Conservation (phyloP, 2,113 vertebrate genomes). For the Donacobius atricapilla region DNA sequence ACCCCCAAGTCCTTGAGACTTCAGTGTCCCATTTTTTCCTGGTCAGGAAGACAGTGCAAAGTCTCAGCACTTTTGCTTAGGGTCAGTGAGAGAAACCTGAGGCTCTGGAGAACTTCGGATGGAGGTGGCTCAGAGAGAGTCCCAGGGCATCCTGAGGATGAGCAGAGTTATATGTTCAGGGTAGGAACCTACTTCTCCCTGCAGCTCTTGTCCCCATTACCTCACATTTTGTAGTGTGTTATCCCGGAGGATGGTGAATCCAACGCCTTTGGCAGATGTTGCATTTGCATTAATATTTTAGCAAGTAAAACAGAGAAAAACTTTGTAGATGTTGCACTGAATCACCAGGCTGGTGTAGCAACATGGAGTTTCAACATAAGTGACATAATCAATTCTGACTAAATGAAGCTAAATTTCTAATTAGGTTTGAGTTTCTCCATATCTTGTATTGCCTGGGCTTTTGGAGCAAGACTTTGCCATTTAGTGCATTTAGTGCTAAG, state of each 20-base stretch:
- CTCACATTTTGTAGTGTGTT: not conserved
- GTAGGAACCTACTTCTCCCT: not conserved
- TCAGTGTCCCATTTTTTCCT: not conserved
- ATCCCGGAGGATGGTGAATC: not conserved
- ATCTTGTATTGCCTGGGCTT: not conserved
- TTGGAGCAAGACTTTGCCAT: not conserved
- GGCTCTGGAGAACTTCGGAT: not conserved
- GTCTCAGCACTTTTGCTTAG: not conserved
- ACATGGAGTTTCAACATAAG: not conserved
- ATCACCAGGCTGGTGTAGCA: not conserved
- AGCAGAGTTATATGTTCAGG: not conserved
- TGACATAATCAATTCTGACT: not conserved
- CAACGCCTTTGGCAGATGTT: not conserved
- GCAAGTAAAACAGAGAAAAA: not conserved
- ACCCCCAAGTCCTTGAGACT: not conserved
- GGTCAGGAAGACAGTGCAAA: not conserved
- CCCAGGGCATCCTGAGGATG: not conserved
- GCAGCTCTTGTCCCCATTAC: not conserved
- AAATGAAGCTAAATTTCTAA: not conserved
- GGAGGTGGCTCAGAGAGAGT: not conserved
- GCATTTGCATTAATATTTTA: constrained; percentile 31
- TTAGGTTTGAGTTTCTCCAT: not conserved
- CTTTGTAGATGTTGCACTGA: not conserved
- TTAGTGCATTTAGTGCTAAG: not conserved
- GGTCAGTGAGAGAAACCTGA: not conserved